Evolutionary conservation across 2,113 vertebrate species (phyloP).

Genomic region (Stomatorhinus ivindoensis): DNA sequence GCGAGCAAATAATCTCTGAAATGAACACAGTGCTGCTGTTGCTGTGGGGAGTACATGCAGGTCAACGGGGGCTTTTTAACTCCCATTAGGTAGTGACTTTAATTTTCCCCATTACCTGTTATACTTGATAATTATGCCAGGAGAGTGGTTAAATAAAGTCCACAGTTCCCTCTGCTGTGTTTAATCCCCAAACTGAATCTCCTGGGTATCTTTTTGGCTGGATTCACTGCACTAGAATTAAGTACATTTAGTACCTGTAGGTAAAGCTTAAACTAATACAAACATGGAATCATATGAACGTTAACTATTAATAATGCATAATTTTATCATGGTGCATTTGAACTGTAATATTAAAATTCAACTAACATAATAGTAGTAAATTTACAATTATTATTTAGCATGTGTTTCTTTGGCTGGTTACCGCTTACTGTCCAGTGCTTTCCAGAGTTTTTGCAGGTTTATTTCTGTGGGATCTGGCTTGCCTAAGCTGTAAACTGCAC

Average conservation of each 20-base stretch:
- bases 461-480: neutral
- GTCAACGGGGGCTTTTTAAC: conserved; percentile 23
- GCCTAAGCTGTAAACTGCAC: neutral
- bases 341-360: neutral
- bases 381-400: neutral
- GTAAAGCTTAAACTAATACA: neutral
- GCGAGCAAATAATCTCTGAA: neutral
- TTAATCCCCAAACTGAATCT: neutral
- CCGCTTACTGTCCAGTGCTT: neutral
- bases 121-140: conserved; percentile 81
- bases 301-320: neutral
- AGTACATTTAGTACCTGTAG: neutral
- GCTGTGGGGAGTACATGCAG: neutral
- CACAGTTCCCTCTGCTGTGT: conserved; percentile 58
- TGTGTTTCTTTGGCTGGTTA: neutral
- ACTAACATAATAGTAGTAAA: neutral
- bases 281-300: neutral
- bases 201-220: neutral
- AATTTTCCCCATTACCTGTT: conserved; percentile 94
- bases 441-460: neutral
- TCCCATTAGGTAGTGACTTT: conserved; percentile 75
- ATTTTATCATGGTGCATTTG: neutral
- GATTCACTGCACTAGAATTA: neutral
- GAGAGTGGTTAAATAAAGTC: conserved; percentile 53
- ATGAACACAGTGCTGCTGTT: neutral